Base-by-base conservation (phyloP, 1,140 invertebrate genomes). In the Bombus turneri region DNA sequence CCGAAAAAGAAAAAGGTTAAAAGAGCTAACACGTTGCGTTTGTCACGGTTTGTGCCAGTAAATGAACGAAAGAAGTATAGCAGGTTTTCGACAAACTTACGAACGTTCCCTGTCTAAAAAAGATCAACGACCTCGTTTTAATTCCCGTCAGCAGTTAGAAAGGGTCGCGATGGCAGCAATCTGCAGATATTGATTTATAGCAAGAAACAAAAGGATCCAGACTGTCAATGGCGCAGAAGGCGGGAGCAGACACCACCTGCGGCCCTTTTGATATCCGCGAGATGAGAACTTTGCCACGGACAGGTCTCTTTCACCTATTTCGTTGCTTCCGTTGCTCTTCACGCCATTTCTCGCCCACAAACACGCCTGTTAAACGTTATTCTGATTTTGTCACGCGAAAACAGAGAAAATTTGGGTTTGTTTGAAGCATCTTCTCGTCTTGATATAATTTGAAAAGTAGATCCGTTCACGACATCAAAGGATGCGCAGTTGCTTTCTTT, bases 181-280 rank as follows among this genome's bases (percentile, higher is more conserved):
- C 73, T 66, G 25, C 28, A 15, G 85, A 87, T 86, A 88, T 90
- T 83, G 86, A 88, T 88, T 81, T 85, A 77, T 74, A 86, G 15
- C 47, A 41, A 72, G 86, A 84, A 88, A 88, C 86, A 88, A 80
- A 84, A 81, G 85, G 77, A 85, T 82, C 34, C 39, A 13, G 39
- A 25, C 80, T 84, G 87, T 78, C 76, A 80, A 81, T 85, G 47
- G 41, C 28, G 75, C 2, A 47, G 79, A 86, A 83, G 47, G 34
- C 75, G 53, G 82, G 76, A 18, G 62, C 28, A 69, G 73, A 86
- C 68, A 83, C 41, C 69, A 87, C 75, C 85, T 84, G 73, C 80
- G 73, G 69, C 81, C 53, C 81, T 81, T 89, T 80, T 85, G 86
- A 88, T 69, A 83, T 28, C 73, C 74, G 53, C 37, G 73, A 90